Evolutionary conservation across 2,797 vertebrate genomes (phyloP), one percentile per base, ranked within the genome.

Genomic region (Enteromius thamalakanensis): DNA sequence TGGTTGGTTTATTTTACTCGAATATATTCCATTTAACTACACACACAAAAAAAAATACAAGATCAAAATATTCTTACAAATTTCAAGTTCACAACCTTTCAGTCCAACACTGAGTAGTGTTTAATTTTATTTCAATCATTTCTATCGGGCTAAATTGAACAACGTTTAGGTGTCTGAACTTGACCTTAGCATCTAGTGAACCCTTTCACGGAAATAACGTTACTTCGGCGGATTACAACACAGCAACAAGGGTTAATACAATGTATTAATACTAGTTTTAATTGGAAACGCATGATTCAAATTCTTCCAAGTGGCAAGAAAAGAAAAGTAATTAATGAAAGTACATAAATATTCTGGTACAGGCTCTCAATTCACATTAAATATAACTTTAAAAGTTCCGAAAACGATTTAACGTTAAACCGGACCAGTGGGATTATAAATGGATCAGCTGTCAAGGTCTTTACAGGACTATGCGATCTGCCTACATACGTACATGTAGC

Each of bases 371-470:
- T 3, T 7, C 29, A n/a, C 17, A 9, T 49, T 32, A 72, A 72
- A 32, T 1, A 53, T n/a, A n/a, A 7, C 17, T 53, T 32, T 74
- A 1, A 34, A 7, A 53, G 26, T n/a, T 34, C 26, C 19, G 21
- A 12, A 40, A 12, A 23, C 51, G 40, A n/a, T n/a, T n/a, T n/a
- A n/a, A n/a, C 40, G 55, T 32, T 21, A 45, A 49, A 34, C 42
- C 62, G 45, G 17, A 47, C 4, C 29, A 68, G 19, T 45, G 21
- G 10, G 53, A 47, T 45, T 23, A 23, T 1, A 55, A 5, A 26
- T 10, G 21, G 32, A 45, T 76, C 64, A 58, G 6, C 19, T 76
- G 47, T 45, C 62, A 76, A 82, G 81, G 81, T 58, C 64, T 69
- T 58, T 17, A n/a, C 17, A 55, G 19, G 40, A 70, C 5, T 1